These are phyloP conservation scores for Tribolium madens DNA, from an alignment of 1,140 invertebrate genomes.

Conservation along the genomic window DNA sequence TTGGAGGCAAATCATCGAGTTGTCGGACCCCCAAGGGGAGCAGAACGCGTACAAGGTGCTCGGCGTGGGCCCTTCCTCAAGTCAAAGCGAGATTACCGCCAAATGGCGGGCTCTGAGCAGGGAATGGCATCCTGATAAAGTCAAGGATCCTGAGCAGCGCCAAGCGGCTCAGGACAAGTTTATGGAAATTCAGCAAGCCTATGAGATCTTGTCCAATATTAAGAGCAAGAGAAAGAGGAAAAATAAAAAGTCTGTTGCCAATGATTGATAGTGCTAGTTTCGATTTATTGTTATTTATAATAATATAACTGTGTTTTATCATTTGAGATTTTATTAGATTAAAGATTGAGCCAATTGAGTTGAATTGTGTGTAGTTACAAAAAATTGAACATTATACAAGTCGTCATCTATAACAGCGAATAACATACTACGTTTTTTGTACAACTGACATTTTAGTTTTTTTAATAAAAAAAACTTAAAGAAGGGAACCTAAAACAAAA, in stretches of 20 bases:
- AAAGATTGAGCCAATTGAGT: not conserved
- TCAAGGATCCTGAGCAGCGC: constrained; percentile 76
- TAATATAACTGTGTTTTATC: not conserved
- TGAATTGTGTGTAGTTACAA: not conserved
- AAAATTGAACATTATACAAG: too few relatives aligned
- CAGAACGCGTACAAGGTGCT: constrained; percentile 90
- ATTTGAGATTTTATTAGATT: constrained; percentile 13
- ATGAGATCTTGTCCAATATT: constrained; percentile 88
- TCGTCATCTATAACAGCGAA: too few relatives aligned
- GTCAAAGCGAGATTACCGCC: constrained; percentile 87
- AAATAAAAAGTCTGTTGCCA: constrained; percentile 74
- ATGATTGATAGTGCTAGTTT: constrained; percentile 33
- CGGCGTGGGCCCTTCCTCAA: constrained; percentile 78
- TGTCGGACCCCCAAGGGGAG: constrained; percentile 90
- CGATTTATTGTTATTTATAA: constrained; percentile 1
- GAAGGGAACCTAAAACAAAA: too few relatives aligned
- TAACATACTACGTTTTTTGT: too few relatives aligned
- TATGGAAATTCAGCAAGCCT: constrained; percentile 94
- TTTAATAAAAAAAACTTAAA: too few relatives aligned
- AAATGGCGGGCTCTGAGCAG: constrained; percentile 85
- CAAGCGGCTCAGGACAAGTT: constrained; percentile 85
- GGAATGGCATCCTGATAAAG: constrained; percentile 94
- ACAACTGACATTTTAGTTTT: too few relatives aligned
- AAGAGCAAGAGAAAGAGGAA: constrained; percentile 78
- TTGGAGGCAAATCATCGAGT: constrained; percentile 88